Conservation (phyloP, 2,888 invertebrate genomes). For the Rhorus exstirpatorius region DNA sequence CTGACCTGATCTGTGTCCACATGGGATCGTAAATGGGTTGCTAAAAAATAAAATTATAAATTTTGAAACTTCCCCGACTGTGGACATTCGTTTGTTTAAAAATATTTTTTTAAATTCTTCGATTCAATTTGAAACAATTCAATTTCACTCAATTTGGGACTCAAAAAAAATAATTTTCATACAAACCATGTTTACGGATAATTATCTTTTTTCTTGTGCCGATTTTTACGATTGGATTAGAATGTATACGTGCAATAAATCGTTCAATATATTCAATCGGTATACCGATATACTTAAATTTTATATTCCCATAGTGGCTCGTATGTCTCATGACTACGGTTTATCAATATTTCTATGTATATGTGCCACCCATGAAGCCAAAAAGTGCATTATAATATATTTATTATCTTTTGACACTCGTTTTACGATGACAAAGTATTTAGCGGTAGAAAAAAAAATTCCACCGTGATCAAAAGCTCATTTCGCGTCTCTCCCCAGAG, state of each 20-base stretch:
- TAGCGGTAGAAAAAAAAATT: slow-evolving; percentile 39
- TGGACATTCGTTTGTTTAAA: no score
- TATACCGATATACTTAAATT: not conserved
- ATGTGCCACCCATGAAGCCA: slow-evolving; percentile 49
- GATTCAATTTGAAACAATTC: no score
- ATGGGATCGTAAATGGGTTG: not conserved
- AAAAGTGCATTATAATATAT: slow-evolving; percentile 20
- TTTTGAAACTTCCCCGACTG: no score
- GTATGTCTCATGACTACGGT: slow-evolving; percentile 4
- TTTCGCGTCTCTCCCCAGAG: slow-evolving; percentile 9
- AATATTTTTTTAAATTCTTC: no score
- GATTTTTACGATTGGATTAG: not conserved
- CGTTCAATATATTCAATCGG: not conserved
- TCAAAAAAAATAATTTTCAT: no score
- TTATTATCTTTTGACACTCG: slow-evolving; percentile 28
- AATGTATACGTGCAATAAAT: slow-evolving; percentile 8
- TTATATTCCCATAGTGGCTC: not conserved
- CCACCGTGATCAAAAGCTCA: slow-evolving; percentile 32
- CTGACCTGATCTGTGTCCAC: no score
- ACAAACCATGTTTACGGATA: no score
- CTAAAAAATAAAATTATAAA: not conserved
- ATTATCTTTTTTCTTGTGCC: no score
- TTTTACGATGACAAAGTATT: slow-evolving; percentile 52
- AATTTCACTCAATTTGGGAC: no score
- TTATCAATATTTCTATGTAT: not conserved